phyloP scores from a whole-genome alignment of 2,113 vertebrate genomes.

The Muscicapa adusta region DNA sequence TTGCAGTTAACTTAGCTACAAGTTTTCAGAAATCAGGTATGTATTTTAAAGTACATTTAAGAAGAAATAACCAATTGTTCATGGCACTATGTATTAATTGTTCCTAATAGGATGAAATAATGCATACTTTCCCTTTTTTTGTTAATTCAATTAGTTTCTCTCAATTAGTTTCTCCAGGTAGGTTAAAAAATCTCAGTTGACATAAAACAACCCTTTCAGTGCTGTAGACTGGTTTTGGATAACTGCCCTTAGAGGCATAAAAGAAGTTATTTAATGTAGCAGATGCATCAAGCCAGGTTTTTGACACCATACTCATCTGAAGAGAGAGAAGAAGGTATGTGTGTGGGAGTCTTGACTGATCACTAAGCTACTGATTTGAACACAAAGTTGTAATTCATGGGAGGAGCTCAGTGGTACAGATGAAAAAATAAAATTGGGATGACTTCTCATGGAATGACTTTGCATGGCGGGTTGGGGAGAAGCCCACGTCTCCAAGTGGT shows the following conservation, averaged over 20 bases:
- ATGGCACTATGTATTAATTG: not conserved
- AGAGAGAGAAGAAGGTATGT: not conserved
- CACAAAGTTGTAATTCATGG: not conserved
- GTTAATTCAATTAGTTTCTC: not conserved
- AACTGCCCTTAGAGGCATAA: not conserved
- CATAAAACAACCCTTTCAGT: not conserved
- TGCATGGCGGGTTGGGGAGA: fast-evolving
- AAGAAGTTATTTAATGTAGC: not conserved
- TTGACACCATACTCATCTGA: not conserved
- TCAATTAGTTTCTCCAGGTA: not conserved
- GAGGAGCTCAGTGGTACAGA: not conserved
- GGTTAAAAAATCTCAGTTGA: not conserved
- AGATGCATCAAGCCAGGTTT: not conserved
- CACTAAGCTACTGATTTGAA: not conserved
- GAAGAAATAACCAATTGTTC: not conserved
- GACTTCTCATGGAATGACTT: not conserved
- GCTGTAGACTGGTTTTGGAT: not conserved
- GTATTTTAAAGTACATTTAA: not conserved
- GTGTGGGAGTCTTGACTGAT: not conserved
- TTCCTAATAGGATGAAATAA: not conserved
- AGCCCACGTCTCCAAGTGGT: not conserved
- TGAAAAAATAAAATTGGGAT: not conserved
- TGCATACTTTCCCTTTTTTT: not conserved
- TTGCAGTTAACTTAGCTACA: not conserved
- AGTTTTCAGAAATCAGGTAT: not conserved